These are phyloP conservation scores for Strongylocentrotus purpuratus DNA, from an alignment of 35 echinoderm and acorn worm genomes.

Conservation along the genomic window DNA sequence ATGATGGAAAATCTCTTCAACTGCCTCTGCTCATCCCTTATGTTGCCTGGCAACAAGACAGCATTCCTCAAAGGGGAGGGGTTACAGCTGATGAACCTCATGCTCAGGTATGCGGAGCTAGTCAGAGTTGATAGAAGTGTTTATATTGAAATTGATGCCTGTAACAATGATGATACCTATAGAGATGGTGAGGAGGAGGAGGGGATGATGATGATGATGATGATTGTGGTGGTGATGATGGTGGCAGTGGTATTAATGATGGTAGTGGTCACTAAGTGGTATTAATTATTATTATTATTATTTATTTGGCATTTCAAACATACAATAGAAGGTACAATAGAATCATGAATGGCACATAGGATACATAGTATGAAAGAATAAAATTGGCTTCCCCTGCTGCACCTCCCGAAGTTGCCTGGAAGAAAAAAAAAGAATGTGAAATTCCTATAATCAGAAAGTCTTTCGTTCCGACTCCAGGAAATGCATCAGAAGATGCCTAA, in stretches of 20 bases:
- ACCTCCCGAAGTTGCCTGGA: no score
- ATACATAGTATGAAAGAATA: no score
- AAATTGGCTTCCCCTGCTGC: no score
- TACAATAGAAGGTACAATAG: no score
- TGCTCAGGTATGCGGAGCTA: conserved; percentile 73
- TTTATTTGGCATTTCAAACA: no score
- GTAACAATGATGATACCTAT: background rate
- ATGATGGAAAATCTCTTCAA: conserved; percentile 99
- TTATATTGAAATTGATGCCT: background rate
- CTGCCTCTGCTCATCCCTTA: conserved; percentile 89
- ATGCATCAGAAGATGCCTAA: no score
- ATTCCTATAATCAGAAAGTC: no score
- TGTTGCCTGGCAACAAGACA: conserved; percentile 79
- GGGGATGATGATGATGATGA: background rate
- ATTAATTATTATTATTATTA: no score
- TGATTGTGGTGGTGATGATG: background rate
- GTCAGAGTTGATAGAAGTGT: background rate
- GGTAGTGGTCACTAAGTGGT: background rate
- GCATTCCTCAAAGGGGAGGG: conserved; percentile 91
- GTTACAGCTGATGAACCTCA: conserved; percentile 98
- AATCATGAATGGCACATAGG: no score
- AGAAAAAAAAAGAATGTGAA: no score
- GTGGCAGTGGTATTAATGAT: background rate
- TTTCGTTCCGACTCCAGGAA: no score
- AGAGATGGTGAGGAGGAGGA: background rate